phyloP scores from a whole-genome alignment of 1,140 invertebrate species.

The Drosophila sulfurigaster region DNA sequence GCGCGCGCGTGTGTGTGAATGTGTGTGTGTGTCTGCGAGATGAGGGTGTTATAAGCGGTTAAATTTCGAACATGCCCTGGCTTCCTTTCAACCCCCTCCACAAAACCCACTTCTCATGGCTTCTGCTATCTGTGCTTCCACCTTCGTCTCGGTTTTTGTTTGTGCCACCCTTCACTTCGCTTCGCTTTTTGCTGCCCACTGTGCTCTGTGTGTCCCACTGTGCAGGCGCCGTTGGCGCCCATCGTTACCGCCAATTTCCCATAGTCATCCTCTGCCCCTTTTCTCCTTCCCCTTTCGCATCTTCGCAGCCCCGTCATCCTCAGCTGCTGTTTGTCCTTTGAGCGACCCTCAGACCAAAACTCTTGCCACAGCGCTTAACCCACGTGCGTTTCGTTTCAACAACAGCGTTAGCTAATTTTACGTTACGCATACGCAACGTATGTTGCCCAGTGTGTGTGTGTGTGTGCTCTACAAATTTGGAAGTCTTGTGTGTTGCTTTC shows the following conservation, averaged over 20 bases:
- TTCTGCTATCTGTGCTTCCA: not conserved
- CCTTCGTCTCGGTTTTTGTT: conserved; percentile 14
- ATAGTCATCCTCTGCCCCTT: conserved; percentile 18
- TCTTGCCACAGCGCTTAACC: not conserved
- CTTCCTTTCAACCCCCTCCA: conserved; percentile 2
- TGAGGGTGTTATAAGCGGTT: conserved; percentile 76
- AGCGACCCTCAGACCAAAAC: conserved; percentile 64
- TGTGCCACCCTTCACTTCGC: not conserved
- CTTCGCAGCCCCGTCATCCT: not conserved
- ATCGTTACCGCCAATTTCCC: conserved; percentile 52
- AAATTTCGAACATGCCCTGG: conserved; percentile 61
- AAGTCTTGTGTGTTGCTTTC: conserved; percentile 15
- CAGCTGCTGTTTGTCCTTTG: conserved; percentile 65
- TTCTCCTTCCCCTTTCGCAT: not conserved
- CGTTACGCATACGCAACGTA: conserved; percentile 71
- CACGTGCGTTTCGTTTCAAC: conserved; percentile 38
- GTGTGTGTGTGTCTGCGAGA: conserved; percentile 34
- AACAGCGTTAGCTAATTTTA: conserved; percentile 69
- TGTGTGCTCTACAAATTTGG: conserved; percentile 22
- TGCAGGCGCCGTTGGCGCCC: conserved; percentile 21
- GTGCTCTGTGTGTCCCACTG: too few species aligned
- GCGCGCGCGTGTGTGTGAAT: conserved; percentile 14
- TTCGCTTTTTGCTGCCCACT: conserved; percentile 1
- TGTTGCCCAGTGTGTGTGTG: conserved; percentile 38
- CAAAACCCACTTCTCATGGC: too few species aligned